Conservation (phyloP, 2,113 vertebrate species). For the Mesitornis unicolor region DNA sequence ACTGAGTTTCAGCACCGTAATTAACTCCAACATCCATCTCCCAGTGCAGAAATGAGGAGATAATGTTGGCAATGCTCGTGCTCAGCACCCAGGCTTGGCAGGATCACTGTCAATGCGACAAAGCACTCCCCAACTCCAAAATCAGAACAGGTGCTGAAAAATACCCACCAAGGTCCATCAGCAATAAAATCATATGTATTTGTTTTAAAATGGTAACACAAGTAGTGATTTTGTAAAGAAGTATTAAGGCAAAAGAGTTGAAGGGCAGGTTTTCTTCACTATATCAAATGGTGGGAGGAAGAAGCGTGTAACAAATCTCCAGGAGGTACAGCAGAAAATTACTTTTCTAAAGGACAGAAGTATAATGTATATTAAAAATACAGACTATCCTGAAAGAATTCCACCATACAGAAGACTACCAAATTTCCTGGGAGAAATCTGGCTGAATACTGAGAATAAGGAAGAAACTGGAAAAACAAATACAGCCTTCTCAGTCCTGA, state of each 20-base stretch:
- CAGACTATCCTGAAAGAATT: no score
- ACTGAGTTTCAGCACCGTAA: neutral
- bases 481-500: neutral
- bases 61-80: rapidly evolving
- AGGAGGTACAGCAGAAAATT: neutral
- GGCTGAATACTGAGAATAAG: neutral
- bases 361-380: neutral
- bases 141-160: neutral
- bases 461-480: neutral
- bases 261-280: neutral
- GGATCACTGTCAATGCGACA: no score
- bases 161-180: neutral
- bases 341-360: neutral
- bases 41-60: rapidly evolving
- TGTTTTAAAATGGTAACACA: neutral
- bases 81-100: neutral
- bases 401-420: neutral
- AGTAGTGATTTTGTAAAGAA: neutral
- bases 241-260: neutral
- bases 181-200: neutral
- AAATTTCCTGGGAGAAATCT: neutral
- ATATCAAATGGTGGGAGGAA: neutral
- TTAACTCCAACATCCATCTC: neutral
- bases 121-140: neutral
- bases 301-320: rapidly evolving